phyloP scores from a whole-genome alignment of 2,888 invertebrate genomes.

The Caenorhabditis macrosperma region DNA sequence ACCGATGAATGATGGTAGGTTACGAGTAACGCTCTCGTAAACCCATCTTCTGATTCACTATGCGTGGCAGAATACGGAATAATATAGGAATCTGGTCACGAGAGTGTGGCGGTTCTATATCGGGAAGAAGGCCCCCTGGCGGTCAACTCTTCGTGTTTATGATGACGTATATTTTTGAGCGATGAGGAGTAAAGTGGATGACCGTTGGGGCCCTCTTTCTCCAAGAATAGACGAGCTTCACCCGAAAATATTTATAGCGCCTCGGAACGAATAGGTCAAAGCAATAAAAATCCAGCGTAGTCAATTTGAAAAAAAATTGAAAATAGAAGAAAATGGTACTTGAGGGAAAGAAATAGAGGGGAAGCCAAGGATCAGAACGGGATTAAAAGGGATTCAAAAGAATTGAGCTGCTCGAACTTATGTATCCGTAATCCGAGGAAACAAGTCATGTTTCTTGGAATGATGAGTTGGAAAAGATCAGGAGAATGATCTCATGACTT shows the following conservation, averaged over 20 bases:
- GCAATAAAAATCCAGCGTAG: neutral
- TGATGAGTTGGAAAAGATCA: neutral
- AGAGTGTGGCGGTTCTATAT: conserved; percentile 11
- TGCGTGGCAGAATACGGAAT: neutral
- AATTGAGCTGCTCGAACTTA: neutral
- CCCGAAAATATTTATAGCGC: neutral
- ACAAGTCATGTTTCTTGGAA: neutral
- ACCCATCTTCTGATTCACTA: neutral
- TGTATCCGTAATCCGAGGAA: too few relatives aligned
- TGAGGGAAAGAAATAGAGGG: neutral
- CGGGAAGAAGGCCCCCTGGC: conserved; percentile 22
- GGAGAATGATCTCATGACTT: neutral
- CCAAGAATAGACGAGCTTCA: conserved; percentile 17
- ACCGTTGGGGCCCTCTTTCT: conserved; percentile 10
- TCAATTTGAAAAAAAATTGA: neutral
- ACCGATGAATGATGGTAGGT: too few relatives aligned
- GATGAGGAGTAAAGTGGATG: conserved; percentile 15
- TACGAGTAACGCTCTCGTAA: too few relatives aligned
- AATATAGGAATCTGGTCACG: conserved; percentile 27
- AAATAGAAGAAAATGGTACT: neutral
- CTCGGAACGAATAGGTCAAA: neutral
- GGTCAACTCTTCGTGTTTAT: conserved; percentile 3
- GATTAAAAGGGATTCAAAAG: neutral
- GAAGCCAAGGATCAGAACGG: neutral
- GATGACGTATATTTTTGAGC: conserved; percentile 40